Evolutionary conservation across 2,113 vertebrate genomes (phyloP).

Genomic region (Xiphophorus hellerii): DNA sequence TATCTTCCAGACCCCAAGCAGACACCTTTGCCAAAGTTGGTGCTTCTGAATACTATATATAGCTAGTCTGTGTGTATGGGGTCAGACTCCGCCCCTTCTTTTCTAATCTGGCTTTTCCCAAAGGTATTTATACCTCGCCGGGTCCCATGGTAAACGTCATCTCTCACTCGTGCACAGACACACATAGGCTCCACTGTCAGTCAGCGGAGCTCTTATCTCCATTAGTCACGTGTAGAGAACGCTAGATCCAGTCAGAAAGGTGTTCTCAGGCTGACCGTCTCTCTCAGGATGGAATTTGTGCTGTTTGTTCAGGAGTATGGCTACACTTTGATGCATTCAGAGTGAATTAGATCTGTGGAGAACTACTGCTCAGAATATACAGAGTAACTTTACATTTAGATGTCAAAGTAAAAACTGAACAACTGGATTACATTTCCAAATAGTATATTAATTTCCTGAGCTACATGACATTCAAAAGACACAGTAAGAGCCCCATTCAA

Average conservation of each 20-base stretch:
- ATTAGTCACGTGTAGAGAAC: constrained; percentile 4
- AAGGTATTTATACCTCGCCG: constrained; percentile 65
- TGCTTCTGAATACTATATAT: constrained; percentile 46
- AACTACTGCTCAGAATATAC: neutral
- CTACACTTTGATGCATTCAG: neutral
- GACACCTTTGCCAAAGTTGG: constrained; percentile 22
- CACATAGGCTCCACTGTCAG: constrained; percentile 7
- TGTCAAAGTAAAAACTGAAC: neutral
- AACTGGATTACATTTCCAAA: neutral
- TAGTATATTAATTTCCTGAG: neutral
- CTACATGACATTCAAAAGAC: no score
- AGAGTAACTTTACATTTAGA: neutral
- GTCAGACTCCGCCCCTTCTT: constrained; percentile 36
- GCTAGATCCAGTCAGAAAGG: constrained; percentile 2
- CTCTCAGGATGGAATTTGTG: neutral
- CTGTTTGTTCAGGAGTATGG: neutral
- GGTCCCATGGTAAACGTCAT: constrained; percentile 56
- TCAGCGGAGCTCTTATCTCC: constrained; percentile 50
- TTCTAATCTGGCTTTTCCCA: constrained; percentile 71
- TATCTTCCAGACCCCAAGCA: constrained; percentile 23
- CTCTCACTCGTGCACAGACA: constrained; percentile 10
- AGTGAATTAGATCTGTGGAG: neutral
- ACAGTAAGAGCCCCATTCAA: no score
- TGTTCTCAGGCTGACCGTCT: neutral
- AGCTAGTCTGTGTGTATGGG: constrained; percentile 19